Evolutionary conservation across 2,888 invertebrate genomes (phyloP).

Genomic region (Tetragnatha montana): DNA sequence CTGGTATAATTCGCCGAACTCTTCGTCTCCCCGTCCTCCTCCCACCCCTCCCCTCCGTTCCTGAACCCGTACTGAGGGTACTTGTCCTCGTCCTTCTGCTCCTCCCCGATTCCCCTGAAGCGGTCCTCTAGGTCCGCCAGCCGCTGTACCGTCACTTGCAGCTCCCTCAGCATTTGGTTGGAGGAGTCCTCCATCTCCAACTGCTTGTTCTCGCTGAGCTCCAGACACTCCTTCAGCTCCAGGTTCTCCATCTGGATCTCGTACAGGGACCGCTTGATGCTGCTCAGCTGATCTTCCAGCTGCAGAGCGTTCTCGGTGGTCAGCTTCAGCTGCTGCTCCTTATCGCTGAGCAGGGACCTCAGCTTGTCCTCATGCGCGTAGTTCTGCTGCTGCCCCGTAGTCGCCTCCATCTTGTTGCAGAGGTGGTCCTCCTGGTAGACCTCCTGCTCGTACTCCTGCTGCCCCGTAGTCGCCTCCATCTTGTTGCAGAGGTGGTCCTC

Average conservation of each 20-base stretch:
- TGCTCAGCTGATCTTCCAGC: constrained; percentile 58
- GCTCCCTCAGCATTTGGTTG: constrained; percentile 60
- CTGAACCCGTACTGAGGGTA: constrained; percentile 58
- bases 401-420: constrained; percentile 14
- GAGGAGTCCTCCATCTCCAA: constrained; percentile 65
- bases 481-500: constrained; percentile 42
- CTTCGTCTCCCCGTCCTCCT: constrained; percentile 21
- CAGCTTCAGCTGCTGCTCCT: constrained; percentile 58
- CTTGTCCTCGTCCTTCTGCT: constrained; percentile 49
- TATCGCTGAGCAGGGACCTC: constrained; percentile 55
- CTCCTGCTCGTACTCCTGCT: constrained; percentile 3
- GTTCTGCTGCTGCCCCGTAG: neutral
- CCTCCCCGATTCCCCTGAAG: constrained; percentile 56
- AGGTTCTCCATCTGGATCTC: constrained; percentile 68
- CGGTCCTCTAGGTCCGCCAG: constrained; percentile 58
- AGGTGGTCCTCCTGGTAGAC: constrained; percentile 38
- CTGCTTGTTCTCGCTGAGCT: constrained; percentile 65
- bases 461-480: constrained; percentile 35
- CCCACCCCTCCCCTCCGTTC: constrained; percentile 54
- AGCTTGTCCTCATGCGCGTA: constrained; percentile 50
- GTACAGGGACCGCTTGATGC: constrained; percentile 63
- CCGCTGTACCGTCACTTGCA: constrained; percentile 65
- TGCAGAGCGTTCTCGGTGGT: constrained; percentile 65
- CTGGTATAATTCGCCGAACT: constrained; percentile 33
- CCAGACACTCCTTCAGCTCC: constrained; percentile 65